Evolutionary conservation across 2,797 vertebrate species (phyloP).

Genomic region (Tokudaia muenninki): DNA sequence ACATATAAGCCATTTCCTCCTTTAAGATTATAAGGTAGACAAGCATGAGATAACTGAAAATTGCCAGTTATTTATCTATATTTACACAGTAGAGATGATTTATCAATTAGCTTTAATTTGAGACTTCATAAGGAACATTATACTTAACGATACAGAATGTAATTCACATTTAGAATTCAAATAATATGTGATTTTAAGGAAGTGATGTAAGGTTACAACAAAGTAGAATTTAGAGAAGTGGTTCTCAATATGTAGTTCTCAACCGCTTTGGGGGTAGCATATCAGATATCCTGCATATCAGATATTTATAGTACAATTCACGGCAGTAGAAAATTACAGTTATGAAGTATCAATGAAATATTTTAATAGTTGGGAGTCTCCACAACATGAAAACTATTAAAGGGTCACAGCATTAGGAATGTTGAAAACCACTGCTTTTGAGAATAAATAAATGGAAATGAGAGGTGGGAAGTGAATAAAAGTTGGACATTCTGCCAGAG

Average conservation of each 20-base stretch:
- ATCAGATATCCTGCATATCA: neutral
- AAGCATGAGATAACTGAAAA: neutral
- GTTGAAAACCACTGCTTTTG: neutral
- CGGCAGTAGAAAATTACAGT: neutral
- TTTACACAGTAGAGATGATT: neutral
- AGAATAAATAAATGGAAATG: neutral
- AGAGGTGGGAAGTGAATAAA: neutral
- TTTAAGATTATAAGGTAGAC: neutral
- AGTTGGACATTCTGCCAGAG: neutral
- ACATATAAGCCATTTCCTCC: neutral
- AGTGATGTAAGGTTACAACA: neutral
- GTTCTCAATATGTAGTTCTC: neutral
- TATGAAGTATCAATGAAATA: neutral
- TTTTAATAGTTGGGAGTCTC: neutral
- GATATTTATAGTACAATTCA: neutral
- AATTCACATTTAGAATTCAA: conserved; percentile 28
- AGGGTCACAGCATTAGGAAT: too few species aligned
- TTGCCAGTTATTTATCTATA: neutral
- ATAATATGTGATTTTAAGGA: conserved; percentile 38
- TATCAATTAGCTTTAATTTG: conserved; percentile 46
- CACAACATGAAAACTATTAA: too few species aligned
- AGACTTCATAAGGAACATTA: neutral
- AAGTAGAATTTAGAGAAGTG: neutral
- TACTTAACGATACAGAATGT: conserved; percentile 8
- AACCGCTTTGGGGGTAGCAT: neutral